A percentile compares a stretch with the other conserved stretches of the same genome.
Evolutionary conservation across 2,888 invertebrate genomes (phyloP).

Genomic region (Epiblema foenella): DNA sequence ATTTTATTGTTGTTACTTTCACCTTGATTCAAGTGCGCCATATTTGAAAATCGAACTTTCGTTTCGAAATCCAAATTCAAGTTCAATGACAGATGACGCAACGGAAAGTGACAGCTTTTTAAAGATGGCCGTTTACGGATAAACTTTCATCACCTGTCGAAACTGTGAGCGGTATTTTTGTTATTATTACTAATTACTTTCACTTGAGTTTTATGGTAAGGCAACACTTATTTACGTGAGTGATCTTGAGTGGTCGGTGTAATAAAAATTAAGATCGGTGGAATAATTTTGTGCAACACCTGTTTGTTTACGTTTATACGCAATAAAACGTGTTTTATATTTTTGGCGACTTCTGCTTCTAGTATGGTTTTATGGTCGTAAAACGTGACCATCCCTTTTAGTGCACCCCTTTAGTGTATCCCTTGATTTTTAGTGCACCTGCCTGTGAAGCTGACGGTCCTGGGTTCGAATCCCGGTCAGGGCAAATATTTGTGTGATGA

Average conservation of each 20-base stretch:
- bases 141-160: conserved; percentile 44
- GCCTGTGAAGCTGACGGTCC: too few species aligned
- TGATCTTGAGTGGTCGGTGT: conserved; percentile 32
- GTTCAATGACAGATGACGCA: conserved; percentile 63
- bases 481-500: too few species aligned
- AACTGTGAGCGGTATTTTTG: conserved; percentile 15
- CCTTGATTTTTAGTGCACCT: too few species aligned
- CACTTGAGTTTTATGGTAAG: conserved; percentile 46
- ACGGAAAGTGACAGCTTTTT: conserved; percentile 44
- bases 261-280: conserved; percentile 25
- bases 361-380: too few species aligned
- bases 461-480: too few species aligned
- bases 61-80: conserved; percentile 62
- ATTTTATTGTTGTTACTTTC: conserved; percentile 61
- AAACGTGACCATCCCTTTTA: too few species aligned
- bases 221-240: conserved; percentile 35
- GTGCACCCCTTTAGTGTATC: too few species aligned
- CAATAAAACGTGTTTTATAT: conserved; percentile 14
- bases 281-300: conserved; percentile 25
- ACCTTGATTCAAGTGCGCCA: conserved; percentile 46
- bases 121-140: conserved; percentile 51
- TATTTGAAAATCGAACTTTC: conserved; percentile 49
- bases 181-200: conserved; percentile 47
- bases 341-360: not conserved
- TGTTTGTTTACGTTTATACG: conserved; percentile 13